phyloP scores from a whole-genome alignment of 2,797 vertebrate species.

The Anisognathus igniventris region DNA sequence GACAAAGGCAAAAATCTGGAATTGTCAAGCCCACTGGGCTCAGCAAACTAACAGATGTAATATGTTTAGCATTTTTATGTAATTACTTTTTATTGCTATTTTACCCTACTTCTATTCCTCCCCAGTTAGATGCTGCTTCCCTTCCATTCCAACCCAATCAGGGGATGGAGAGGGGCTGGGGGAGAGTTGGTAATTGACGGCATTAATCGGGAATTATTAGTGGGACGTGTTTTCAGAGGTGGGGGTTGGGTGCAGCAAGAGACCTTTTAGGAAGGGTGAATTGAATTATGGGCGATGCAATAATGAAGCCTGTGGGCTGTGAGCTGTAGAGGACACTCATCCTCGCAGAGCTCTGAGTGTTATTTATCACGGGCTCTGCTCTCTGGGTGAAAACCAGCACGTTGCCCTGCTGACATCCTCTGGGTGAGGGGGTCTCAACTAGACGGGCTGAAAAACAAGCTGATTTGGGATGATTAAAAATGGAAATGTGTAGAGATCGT shows the following conservation, averaged over 20 bases:
- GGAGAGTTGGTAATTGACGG: constrained; percentile 63
- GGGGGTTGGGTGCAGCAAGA: constrained; percentile 47
- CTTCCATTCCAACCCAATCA: constrained; percentile 35
- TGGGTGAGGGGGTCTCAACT: not conserved
- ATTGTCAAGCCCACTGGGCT: constrained; percentile 70
- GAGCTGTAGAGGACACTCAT: constrained; percentile 56
- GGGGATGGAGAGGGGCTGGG: constrained; percentile 35
- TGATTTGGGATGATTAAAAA: not conserved
- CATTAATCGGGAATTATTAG: constrained; percentile 75
- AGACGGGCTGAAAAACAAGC: constrained; percentile 22
- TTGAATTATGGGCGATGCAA: constrained; percentile 59
- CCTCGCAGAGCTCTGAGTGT: constrained; percentile 15
- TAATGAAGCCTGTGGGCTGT: constrained; percentile 66
- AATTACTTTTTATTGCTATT: constrained; percentile 79
- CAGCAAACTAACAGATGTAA: constrained; percentile 76
- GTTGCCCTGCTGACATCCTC: constrained; percentile 16
- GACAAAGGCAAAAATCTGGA: constrained; percentile 67
- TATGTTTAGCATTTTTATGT: constrained; percentile 83
- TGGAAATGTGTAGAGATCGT: not conserved
- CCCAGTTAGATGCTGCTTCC: constrained; percentile 52
- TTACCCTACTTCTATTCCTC: constrained; percentile 59
- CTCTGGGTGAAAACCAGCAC: constrained; percentile 13
- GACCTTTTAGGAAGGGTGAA: constrained; percentile 66
- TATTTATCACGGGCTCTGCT: constrained; percentile 33
- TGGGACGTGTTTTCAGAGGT: constrained; percentile 44